These are phyloP conservation scores for Caenorhabditis becei DNA, from an alignment of 2,888 invertebrate genomes.

Conservation along the genomic window DNA sequence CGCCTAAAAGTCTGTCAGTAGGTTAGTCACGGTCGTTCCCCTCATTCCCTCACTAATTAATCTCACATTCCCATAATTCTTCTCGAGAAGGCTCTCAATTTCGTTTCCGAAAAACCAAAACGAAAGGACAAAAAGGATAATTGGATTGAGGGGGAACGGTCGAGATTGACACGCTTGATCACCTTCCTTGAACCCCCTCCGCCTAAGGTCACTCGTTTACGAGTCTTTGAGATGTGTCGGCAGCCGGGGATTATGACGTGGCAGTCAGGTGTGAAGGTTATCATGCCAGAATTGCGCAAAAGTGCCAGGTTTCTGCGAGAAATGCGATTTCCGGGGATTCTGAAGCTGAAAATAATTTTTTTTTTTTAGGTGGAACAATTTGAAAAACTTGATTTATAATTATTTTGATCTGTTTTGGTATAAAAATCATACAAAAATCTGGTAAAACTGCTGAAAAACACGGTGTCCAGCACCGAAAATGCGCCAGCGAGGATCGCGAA, in stretches of 20 bases:
- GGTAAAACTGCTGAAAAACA: too few species aligned
- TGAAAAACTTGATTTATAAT: too few species aligned
- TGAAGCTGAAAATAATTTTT: too few species aligned
- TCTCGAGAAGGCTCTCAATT: conserved; percentile 9
- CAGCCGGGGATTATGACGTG: conserved; percentile 27
- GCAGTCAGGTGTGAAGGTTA: conserved; percentile 40
- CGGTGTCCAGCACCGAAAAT: too few species aligned
- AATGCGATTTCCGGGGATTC: too few species aligned
- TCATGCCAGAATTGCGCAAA: too few species aligned
- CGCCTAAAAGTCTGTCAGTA: conserved; percentile 36
- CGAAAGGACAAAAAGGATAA: conserved; percentile 22
- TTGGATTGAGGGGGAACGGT: conserved; percentile 23
- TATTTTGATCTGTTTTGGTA: too few species aligned
- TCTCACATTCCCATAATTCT: neutral
- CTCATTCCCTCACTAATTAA: conserved; percentile 6
- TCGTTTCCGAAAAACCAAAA: neutral
- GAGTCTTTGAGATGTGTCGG: conserved; percentile 24
- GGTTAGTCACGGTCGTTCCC: conserved; percentile 21
- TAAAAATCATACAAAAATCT: too few species aligned
- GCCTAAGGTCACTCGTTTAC: too few species aligned
- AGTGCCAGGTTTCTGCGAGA: too few species aligned
- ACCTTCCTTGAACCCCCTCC: conserved; percentile 39
- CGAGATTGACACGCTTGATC: conserved; percentile 55
- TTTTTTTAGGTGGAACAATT: too few species aligned
- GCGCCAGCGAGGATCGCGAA: too few species aligned